Conservation (phyloP, 2,797 vertebrate species). For the Sebastes miniatus region DNA sequence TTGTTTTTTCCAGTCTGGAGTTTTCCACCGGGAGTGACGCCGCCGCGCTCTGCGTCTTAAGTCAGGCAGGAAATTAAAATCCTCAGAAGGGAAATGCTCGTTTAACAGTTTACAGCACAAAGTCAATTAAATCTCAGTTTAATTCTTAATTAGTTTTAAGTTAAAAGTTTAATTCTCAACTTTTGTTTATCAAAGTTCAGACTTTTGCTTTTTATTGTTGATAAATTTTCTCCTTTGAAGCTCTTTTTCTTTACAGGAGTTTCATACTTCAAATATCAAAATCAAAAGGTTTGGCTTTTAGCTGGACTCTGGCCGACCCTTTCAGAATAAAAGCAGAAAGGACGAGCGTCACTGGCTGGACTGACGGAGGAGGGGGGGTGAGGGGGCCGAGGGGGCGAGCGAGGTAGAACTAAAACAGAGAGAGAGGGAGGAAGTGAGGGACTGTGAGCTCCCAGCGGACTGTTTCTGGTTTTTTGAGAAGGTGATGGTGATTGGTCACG, state of each 20-base stretch:
- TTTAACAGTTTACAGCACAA: neutral
- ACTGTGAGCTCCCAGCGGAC: constrained; percentile 27
- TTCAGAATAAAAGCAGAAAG: constrained; percentile 67
- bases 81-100: neutral
- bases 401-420: constrained; percentile 25
- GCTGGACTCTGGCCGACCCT: constrained; percentile 64
- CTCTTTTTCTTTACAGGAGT: constrained; percentile 68
- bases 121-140: neutral
- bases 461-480: constrained; percentile 30
- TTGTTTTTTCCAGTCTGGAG: constrained; percentile 42
- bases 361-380: constrained; percentile 32
- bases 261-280: too few relatives aligned
- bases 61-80: constrained; percentile 51
- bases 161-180: neutral
- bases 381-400: constrained; percentile 1
- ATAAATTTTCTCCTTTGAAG: constrained; percentile 59
- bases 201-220: constrained; percentile 14
- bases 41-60: constrained; percentile 5
- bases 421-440: constrained; percentile 2
- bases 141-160: neutral
- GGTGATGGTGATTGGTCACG: constrained; percentile 21
- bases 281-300: constrained; percentile 42
- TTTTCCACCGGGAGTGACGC: constrained; percentile 23
- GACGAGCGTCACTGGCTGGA: constrained; percentile 59
- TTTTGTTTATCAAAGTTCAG: neutral